Percentiles rank a stretch among this genome's conserved stretches.
Evolutionary conservation across 2,797 vertebrate genomes (phyloP).

Genomic region (Threskiornis aethiopicus): DNA sequence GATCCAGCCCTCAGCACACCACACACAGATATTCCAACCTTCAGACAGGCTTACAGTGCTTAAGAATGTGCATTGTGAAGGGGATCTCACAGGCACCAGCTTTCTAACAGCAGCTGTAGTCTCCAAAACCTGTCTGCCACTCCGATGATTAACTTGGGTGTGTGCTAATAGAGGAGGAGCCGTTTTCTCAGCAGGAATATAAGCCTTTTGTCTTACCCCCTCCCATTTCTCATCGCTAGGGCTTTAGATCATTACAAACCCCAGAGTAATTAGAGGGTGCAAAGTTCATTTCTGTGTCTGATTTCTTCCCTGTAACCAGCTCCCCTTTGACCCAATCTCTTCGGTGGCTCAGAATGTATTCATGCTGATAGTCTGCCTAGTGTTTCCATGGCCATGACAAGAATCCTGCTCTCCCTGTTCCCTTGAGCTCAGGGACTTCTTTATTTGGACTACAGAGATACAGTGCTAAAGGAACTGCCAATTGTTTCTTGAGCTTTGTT

Average conservation of each 20-base stretch:
- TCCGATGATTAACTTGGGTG: background rate
- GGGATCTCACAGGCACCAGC: background rate
- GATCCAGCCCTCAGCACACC: background rate
- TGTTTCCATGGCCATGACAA: background rate
- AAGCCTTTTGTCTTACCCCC: background rate
- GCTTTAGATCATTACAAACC: constrained; percentile 2
- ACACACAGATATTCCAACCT: background rate
- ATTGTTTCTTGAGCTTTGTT: background rate
- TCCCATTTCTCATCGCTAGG: background rate
- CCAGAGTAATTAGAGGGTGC: background rate
- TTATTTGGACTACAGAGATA: background rate
- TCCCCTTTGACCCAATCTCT: background rate
- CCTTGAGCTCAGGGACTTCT: constrained; percentile 6
- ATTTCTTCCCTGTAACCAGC: background rate
- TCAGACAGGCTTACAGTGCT: background rate
- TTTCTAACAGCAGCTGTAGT: background rate
- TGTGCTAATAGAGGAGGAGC: background rate
- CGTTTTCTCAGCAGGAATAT: background rate
- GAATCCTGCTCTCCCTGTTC: constrained; percentile 36
- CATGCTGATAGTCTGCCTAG: background rate
- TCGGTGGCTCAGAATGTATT: background rate
- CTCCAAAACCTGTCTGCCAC: background rate
- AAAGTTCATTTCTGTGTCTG: constrained; percentile 18
- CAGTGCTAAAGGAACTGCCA: background rate
- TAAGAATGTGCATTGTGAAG: background rate